Percentiles rank a stretch among this genome's conserved stretches.
Conservation (phyloP, 2,113 vertebrate species). For the Megalops atlanticus region DNA sequence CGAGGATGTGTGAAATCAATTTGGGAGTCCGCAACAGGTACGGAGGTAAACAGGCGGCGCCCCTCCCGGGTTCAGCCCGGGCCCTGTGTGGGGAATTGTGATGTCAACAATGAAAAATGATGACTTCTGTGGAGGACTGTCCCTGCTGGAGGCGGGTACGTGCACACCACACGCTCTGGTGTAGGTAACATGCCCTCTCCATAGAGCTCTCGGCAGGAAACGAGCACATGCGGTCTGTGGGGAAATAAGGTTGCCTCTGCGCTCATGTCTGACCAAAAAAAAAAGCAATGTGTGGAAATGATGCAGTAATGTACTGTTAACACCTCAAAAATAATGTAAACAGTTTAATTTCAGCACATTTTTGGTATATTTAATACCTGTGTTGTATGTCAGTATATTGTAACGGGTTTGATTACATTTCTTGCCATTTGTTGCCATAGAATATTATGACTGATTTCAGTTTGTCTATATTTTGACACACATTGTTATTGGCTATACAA, state of each 20-base stretch:
- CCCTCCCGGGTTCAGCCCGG: neutral
- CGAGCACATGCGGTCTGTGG: neutral
- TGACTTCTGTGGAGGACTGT: neutral
- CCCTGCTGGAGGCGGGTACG: neutral
- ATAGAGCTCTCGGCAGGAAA: neutral
- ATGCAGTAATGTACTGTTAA: no score
- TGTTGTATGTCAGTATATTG: no score
- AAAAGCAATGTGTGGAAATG: neutral
- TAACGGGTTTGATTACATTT: no score
- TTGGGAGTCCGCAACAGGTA: conserved; percentile 12
- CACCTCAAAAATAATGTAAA: no score
- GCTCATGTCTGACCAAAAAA: neutral
- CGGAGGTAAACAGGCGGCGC: neutral
- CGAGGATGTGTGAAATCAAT: neutral
- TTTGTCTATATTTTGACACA: no score
- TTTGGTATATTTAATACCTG: no score
- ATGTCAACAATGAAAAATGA: conserved; percentile 21
- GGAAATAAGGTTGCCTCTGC: neutral
- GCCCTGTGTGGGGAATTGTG: conserved; percentile 18
- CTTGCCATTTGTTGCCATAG: no score
- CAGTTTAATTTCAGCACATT: no score
- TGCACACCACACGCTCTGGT: neutral
- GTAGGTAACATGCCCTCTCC: neutral
- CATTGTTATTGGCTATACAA: no score
- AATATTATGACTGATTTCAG: no score